Conservation (phyloP, 2,888 invertebrate species). For the Liodrosophila aerea region DNA sequence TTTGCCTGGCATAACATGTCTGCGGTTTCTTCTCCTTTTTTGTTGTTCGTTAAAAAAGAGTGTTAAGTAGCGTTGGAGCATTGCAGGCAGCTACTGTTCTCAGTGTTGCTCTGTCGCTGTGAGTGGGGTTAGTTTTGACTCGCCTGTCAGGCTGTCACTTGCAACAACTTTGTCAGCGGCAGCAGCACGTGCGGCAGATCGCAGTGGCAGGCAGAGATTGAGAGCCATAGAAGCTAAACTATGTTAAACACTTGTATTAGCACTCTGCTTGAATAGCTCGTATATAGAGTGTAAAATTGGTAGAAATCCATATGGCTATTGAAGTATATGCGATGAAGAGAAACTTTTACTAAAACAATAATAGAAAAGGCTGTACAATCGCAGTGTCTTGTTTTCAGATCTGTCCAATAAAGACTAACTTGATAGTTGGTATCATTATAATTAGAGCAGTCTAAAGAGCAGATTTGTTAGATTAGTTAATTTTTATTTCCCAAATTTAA, state of each 20-base stretch:
- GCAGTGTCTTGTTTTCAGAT: too few species aligned
- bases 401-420: too few species aligned
- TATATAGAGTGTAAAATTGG: too few species aligned
- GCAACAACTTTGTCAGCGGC: slow-evolving; percentile 58
- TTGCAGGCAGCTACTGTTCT: neutral
- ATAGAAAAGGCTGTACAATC: too few species aligned
- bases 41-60: slow-evolving; percentile 26
- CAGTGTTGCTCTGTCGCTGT: slow-evolving; percentile 2
- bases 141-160: slow-evolving; percentile 68
- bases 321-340: too few species aligned
- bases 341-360: too few species aligned
- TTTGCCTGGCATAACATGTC: slow-evolving; percentile 43
- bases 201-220: neutral
- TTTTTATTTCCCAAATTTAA: too few species aligned
- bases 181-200: slow-evolving; percentile 36
- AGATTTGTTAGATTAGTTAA: too few species aligned
- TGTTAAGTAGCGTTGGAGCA: slow-evolving; percentile 37
- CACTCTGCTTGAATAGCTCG: too few species aligned
- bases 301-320: too few species aligned
- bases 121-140: slow-evolving; percentile 67
- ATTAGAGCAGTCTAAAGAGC: too few species aligned
- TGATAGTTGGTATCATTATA: too few species aligned
- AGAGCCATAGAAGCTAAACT: neutral
- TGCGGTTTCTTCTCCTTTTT: slow-evolving; percentile 42
- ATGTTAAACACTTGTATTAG: neutral